Conservation (phyloP, 2,888 invertebrate species). For the Drosophila falleni region DNA sequence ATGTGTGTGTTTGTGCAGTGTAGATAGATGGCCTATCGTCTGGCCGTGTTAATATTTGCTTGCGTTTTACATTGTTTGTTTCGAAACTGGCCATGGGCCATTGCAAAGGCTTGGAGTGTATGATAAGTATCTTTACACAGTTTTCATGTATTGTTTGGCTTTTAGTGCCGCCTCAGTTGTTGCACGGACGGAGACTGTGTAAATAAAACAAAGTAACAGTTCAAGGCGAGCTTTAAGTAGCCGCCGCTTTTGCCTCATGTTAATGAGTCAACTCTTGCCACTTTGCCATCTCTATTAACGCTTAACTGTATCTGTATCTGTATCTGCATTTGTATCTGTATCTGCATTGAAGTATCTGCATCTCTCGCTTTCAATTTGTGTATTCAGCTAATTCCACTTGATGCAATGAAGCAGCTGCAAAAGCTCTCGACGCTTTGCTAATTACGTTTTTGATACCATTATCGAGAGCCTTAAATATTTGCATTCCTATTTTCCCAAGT, state of each 20-base stretch:
- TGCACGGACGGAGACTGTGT: slow-evolving; percentile 22
- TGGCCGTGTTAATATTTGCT: slow-evolving; percentile 76
- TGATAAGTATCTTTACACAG: slow-evolving; percentile 59
- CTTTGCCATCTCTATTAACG: slow-evolving; percentile 42
- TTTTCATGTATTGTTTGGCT: slow-evolving; percentile 76
- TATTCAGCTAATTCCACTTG: slow-evolving; percentile 37
- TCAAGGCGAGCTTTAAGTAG: slow-evolving; percentile 48
- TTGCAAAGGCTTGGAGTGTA: slow-evolving; percentile 20
- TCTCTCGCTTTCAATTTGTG: slow-evolving; percentile 5
- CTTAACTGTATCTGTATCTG: slow-evolving; percentile 21
- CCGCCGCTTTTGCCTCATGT: slow-evolving; percentile 21
- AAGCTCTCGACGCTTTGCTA: slow-evolving; percentile 26
- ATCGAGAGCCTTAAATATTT: slow-evolving; percentile 34
- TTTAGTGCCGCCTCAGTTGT: slow-evolving; percentile 73
- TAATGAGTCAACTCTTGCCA: slow-evolving; percentile 47
- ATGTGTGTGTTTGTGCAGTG: slow-evolving; percentile 13
- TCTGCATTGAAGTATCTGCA: slow-evolving; percentile 7
- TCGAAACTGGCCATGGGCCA: slow-evolving; percentile 56
- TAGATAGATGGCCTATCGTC: slow-evolving; percentile 61
- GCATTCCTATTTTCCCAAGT: slow-evolving; percentile 13
- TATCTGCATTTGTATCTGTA: slow-evolving; percentile 6
- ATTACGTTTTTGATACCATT: slow-evolving; percentile 48
- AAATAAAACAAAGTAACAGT: slow-evolving; percentile 53
- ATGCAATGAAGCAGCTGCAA: slow-evolving; percentile 33
- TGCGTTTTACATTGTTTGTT: slow-evolving; percentile 77